A percentile compares a stretch with the other conserved stretches of the same genome.
Conservation (phyloP, 1,140 invertebrate species). For the Microplitis demolitor region DNA sequence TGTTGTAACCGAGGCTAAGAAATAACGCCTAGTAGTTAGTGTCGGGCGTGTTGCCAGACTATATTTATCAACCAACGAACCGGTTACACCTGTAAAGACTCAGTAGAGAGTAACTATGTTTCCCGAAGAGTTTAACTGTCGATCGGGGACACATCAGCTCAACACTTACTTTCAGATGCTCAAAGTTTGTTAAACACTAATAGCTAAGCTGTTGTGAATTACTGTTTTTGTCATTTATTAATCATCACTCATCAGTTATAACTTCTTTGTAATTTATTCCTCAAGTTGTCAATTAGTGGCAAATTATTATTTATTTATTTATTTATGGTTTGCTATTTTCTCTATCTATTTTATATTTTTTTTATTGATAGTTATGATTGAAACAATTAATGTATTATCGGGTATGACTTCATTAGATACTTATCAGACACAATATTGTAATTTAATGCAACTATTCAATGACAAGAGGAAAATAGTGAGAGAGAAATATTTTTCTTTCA, state of each 20-base stretch:
- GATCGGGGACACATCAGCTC: neutral
- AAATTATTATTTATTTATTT: neutral
- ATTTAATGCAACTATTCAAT: conserved; percentile 20
- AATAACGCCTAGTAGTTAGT: conserved; percentile 40
- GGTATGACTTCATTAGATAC: neutral
- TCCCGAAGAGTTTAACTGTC: conserved; percentile 14
- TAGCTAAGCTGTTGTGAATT: too few species aligned
- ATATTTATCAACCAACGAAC: conserved; percentile 50
- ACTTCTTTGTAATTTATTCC: too few species aligned
- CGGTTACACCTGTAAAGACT: conserved; percentile 47
- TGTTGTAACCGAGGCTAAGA: conserved; percentile 31
- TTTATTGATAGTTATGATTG: too few species aligned
- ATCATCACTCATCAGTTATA: too few species aligned
- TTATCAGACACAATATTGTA: conserved; percentile 10
- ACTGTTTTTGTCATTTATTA: too few species aligned
- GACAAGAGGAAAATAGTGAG: conserved; percentile 17
- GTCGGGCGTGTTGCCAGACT: conserved; percentile 51
- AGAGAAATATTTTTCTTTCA: conserved; percentile 9
- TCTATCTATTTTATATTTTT: neutral
- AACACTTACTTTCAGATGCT: too few species aligned
- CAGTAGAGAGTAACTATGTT: conserved; percentile 3
- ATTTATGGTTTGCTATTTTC: neutral
- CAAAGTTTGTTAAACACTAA: too few species aligned
- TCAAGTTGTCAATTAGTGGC: too few species aligned
- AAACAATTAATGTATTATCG: neutral